Percentiles rank a stretch among this genome's conserved stretches.
Evolutionary conservation across 1,140 invertebrate species (phyloP).

Genomic region (Berghia stephanieae): DNA sequence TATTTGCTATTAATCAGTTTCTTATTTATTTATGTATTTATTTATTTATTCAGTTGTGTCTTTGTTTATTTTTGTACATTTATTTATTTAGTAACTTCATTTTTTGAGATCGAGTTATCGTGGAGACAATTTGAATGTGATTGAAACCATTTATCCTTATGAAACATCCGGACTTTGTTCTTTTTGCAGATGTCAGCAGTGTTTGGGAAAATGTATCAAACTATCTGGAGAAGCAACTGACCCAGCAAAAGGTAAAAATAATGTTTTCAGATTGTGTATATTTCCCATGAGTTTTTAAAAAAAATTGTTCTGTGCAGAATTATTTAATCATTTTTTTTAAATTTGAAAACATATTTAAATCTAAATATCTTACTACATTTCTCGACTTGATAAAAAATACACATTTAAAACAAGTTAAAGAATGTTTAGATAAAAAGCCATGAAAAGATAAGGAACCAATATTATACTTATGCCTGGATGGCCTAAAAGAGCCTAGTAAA

Average conservation of each 20-base stretch:
- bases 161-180: neutral
- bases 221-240: constrained; percentile 65
- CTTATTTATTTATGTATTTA: too few relatives aligned
- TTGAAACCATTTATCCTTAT: neutral
- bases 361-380: neutral
- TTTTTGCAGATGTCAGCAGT: constrained; percentile 60
- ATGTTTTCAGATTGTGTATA: neutral
- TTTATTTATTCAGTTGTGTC: too few relatives aligned
- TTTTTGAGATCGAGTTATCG: too few relatives aligned
- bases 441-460: too few relatives aligned
- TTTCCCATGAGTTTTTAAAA: neutral
- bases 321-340: neutral
- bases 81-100: too few relatives aligned
- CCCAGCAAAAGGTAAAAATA: constrained; percentile 59
- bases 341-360: neutral
- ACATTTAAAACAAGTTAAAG: neutral
- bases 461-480: too few relatives aligned
- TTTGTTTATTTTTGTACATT: too few relatives aligned
- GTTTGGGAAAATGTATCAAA: constrained; percentile 64
- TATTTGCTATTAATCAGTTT: too few relatives aligned
- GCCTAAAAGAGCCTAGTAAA: too few relatives aligned
- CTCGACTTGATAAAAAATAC: neutral
- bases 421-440: too few relatives aligned
- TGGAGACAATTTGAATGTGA: neutral
- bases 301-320: neutral